Evolutionary conservation across 2,888 invertebrate genomes (phyloP), one percentile per base, ranked within the genome.

Genomic region (Leptarthrus brevirostris): DNA sequence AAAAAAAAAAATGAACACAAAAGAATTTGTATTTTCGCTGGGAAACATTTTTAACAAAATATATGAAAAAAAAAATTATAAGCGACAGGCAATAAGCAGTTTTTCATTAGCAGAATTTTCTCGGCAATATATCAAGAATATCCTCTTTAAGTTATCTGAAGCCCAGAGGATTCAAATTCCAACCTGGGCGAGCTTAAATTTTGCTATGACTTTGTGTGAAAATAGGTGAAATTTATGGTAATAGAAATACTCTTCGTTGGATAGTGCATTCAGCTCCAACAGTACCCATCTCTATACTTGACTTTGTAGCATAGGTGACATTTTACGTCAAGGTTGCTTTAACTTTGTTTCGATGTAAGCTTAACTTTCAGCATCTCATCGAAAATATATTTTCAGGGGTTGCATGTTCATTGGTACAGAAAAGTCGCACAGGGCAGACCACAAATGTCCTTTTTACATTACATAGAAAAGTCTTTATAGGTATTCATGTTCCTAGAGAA

Each of bases 81-180:
- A 16, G 16, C 2, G 56, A 56, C 56, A 56, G 56, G 56, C 16
- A 56, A 56, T 56, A 56, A 30, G 56, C 56, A 56, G 34, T 56
- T 56, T 30, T 56, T 56, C 30, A 56, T 56, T 56, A 56, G 56
- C 56, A 56, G 16, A 56, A 30, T 30, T 56, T 56, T 16, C 56
- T 16, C 30, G 16, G 56, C 14, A 24, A 56, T 56, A 56, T 56
- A 16, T 56, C 56, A 26, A 22, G 30, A 30, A 26, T 26, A 56
- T 56, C 56, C 30, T 26, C 56, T 56, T 56, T 30, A 56, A 56
- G 56, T 56, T 56, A 56, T 56, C 56, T 24, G 14, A 1, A 56
- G 56, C 56, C 30, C 56, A 16, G 34, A 8, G 56, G 56, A 56
- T 56, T 16, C 30, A 30, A 56, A 30, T 56, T 56, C 24, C 56